phyloP scores from a whole-genome alignment of 2,797 vertebrate genomes.

The Siniperca scherzeri region DNA sequence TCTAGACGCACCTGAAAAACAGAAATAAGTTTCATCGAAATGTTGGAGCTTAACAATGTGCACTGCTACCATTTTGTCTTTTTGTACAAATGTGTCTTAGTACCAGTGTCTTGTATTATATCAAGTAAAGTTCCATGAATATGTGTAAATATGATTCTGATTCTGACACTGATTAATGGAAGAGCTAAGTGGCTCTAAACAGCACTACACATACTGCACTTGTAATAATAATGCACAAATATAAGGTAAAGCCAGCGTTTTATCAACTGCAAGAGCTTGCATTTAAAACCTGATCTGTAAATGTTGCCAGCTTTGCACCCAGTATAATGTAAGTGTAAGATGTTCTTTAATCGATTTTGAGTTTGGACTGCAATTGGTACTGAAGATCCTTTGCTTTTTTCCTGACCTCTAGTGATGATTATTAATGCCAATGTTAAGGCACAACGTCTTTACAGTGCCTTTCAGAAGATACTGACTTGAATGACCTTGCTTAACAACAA shows the following conservation, averaged over 20 bases:
- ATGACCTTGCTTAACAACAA: too few relatives aligned
- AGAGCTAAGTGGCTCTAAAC: neutral
- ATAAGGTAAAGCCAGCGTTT: neutral
- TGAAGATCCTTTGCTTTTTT: neutral
- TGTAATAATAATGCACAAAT: too few relatives aligned
- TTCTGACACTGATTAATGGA: neutral
- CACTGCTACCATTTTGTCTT: neutral
- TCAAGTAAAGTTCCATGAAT: neutral
- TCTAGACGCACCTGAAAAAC: constrained; percentile 87
- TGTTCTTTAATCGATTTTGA: neutral
- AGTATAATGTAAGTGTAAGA: too few relatives aligned
- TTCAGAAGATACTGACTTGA: neutral
- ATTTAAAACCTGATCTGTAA: neutral
- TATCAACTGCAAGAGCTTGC: neutral
- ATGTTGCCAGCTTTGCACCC: neutral
- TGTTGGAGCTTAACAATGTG: neutral
- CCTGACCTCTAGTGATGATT: neutral
- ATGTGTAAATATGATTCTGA: neutral
- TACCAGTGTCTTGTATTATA: neutral
- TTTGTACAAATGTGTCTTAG: neutral
- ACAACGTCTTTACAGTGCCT: neutral
- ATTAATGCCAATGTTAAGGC: neutral
- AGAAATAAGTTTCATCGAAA: neutral
- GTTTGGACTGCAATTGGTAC: neutral
- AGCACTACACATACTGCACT: neutral